These are phyloP conservation scores for Brienomyrus brachyistius DNA, from an alignment of 2,113 vertebrate species.

Conservation along the genomic window DNA sequence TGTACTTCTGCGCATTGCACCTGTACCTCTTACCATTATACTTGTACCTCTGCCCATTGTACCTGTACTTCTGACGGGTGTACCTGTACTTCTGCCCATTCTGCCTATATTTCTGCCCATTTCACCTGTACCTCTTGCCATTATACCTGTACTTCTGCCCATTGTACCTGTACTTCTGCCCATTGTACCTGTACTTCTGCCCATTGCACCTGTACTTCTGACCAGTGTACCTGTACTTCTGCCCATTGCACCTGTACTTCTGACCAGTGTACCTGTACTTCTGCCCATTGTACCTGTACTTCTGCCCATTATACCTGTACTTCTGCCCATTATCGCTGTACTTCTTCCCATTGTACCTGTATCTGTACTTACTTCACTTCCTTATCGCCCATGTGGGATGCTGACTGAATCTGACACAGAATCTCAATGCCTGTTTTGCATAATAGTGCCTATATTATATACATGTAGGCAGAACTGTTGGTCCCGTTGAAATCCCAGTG, in stretches of 20 bases:
- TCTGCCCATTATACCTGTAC: not conserved
- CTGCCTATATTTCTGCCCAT: no score
- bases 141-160: no score
- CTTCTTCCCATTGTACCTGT: not conserved
- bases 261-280: not conserved
- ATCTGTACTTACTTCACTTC: not conserved
- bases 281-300: not conserved
- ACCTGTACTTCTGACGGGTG: no score
- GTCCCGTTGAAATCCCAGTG: not conserved
- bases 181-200: no score
- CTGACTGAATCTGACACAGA: not conserved
- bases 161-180: no score
- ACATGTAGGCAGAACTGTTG: not conserved
- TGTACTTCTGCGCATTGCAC: not conserved
- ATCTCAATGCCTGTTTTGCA: not conserved
- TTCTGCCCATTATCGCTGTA: not conserved
- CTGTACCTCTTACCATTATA: not conserved
- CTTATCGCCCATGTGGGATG: not conserved
- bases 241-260: not conserved
- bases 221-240: no score
- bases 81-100: no score
- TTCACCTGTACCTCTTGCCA: no score
- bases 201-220: no score
- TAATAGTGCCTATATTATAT: slow-evolving; percentile 1
- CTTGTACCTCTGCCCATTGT: not conserved